Evolutionary conservation across 2,888 invertebrate species (phyloP), one percentile per base, ranked within the genome.

Genomic region (Andrena haemorrhoa): DNA sequence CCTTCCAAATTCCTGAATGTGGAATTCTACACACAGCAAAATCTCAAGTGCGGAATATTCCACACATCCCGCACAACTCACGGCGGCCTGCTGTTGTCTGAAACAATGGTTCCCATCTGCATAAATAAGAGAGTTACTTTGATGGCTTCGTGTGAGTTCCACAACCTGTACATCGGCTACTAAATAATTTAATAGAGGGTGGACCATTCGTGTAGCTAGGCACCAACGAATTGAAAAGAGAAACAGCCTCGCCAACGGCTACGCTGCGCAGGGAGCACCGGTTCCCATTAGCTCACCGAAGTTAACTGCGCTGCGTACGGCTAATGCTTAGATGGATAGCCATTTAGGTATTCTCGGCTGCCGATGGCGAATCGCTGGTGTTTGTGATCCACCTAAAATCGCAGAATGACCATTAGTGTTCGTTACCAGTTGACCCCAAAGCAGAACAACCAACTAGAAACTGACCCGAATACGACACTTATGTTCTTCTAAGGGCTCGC

Each of bases 401-500:
- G 10, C 10, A 23, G 10, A 12, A 26, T 1, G 4, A 1, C 10
- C 23, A 26, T 26, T 12, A 56, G 4, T 12, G 10, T 1, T 56
- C 10, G 23, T 12, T 12, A 4, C 12, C 53, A 56, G 10, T 56
- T 10, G 3, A 23, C 23, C 7, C 0, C 23, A 20, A 53, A n/a
- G 10, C 23, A 26, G 23, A 56, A 8, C 20, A 26, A 26, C 10
- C 10, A 58, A 76, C 16, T n/a, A 33, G n/a, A 70, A 56, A 60
- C 73, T 64, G 64, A 72, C 12, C 33, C 47, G 29, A 73, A 16
- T 23, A 51, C 16, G 20, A 72, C 33, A 58, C 56, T 74, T 90
- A 92, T 61, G 92, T 90, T 83, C 90, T 89, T 80, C 90, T 88
- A 41, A 89, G 73, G 2, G 87, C 88, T 26, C 88, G 89, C 88